Conservation (phyloP, 2,797 vertebrate genomes). For the Gobio occitaniae region DNA sequence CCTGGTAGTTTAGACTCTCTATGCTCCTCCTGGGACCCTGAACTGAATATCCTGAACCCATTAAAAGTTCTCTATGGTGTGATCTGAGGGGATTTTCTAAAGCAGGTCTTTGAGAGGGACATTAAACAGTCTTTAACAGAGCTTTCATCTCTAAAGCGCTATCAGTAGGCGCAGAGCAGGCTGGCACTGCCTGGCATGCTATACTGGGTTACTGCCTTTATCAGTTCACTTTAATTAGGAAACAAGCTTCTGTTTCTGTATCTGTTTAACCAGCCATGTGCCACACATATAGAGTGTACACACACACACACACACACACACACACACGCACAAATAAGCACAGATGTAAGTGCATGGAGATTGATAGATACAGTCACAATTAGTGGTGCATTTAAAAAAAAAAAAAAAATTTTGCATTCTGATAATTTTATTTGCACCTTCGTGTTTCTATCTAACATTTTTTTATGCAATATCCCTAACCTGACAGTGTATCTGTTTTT, state of each 20-base stretch:
- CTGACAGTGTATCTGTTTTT: background rate
- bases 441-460: background rate
- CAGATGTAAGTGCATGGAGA: background rate
- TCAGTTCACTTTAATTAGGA: slow-evolving; percentile 75
- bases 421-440: background rate
- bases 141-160: slow-evolving; percentile 64
- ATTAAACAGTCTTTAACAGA: slow-evolving; percentile 56
- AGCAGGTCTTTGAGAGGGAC: slow-evolving; percentile 60
- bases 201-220: slow-evolving; percentile 69
- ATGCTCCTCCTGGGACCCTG: slow-evolving; percentile 50
- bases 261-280: slow-evolving; percentile 58
- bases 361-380: background rate
- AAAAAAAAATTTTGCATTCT: background rate
- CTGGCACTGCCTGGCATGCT: slow-evolving; percentile 68
- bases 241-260: slow-evolving; percentile 72
- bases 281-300: slow-evolving; percentile 34
- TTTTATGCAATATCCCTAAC: background rate
- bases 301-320: slow-evolving; percentile 1
- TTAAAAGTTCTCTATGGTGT: slow-evolving; percentile 60
- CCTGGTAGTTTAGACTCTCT: slow-evolving; percentile 47
- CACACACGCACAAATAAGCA: background rate
- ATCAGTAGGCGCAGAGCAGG: slow-evolving; percentile 61
- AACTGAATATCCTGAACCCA: slow-evolving; percentile 58
- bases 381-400: background rate
- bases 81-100: slow-evolving; percentile 53